Base-by-base conservation (phyloP, 2,888 invertebrate species). In the Kryphioiulus occultus region DNA sequence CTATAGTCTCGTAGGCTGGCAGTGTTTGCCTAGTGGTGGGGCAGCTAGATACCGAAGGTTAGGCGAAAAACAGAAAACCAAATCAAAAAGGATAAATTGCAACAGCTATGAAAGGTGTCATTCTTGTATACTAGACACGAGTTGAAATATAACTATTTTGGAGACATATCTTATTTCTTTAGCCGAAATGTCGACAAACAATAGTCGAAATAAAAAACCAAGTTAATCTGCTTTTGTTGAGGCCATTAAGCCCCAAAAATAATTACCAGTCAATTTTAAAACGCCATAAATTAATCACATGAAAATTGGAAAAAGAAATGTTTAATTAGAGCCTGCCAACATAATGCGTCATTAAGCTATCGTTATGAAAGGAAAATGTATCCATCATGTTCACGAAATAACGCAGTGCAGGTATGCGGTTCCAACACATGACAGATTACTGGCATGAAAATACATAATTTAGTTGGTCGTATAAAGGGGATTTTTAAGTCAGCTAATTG, bases 401-500 rank as follows among this genome's bases (percentile, higher is more conserved):
- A 47, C 47, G 47, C 47, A 47, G 5, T 10, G 53, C 19, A 19
- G 47, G 47, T 59, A 59, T 59, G 53, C n/a, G 53, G 53, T 59
- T 47, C 47, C 47, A 47, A 59, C n/a, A n/a, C 53, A 39, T 59
- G 53, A n/a, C 53, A 59, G 53, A 59, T 59, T 59, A n/a, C 53
- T 39, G 7, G 53, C 53, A n/a, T 59, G 39, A 39, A 39, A 39
- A 39, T 17, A 59, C 7, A n/a, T n/a, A 59, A 59, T 59, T 59
- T 59, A 4, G 53, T n/a, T 22, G 53, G n/a, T 19, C 53, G n/a
- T 59, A 7, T n/a, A n/a, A 59, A 5, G n/a, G 0, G n/a, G 19
- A n/a, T 59, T 59, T 59, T 7, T 59, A n/a, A 17, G 53, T 4
- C n/a, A 59, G n/a, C n/a, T 59, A 59, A 59, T 59, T 59, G 53